Evolutionary conservation across 2,113 vertebrate genomes (phyloP).

Genomic region (Propithecus coquereli): DNA sequence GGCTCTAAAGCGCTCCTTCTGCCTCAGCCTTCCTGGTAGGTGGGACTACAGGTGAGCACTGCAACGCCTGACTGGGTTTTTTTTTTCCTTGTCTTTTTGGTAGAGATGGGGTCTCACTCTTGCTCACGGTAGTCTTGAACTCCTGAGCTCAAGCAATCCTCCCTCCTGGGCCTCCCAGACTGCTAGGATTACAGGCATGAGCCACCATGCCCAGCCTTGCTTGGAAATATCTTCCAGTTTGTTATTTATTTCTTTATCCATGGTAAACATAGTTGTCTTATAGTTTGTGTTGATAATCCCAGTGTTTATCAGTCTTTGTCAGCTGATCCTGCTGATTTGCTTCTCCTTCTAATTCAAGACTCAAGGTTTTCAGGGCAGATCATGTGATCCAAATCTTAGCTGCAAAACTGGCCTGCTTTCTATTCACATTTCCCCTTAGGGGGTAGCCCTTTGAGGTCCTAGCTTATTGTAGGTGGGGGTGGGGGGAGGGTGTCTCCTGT

Average conservation of each 20-base stretch:
- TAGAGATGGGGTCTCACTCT: too few relatives aligned
- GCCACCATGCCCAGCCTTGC: neutral
- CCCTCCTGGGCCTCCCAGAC: too few relatives aligned
- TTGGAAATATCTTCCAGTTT: neutral
- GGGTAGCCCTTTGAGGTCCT: neutral
- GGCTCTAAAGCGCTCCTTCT: too few relatives aligned
- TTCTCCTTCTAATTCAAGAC: conserved; percentile 11
- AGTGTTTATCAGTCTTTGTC: neutral
- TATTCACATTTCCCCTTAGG: neutral
- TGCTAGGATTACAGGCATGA: too few relatives aligned
- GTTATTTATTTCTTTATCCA: conserved; percentile 26
- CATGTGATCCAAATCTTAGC: neutral
- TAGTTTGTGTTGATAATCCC: conserved; percentile 5
- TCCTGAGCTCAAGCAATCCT: too few relatives aligned
- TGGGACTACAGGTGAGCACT: too few relatives aligned
- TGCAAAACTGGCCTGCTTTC: neutral
- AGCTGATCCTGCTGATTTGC: neutral
- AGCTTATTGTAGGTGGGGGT: neutral
- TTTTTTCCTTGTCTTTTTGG: too few relatives aligned
- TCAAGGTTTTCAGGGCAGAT: neutral
- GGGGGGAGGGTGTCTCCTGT: neutral
- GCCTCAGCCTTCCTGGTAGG: too few relatives aligned
- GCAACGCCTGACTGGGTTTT: too few relatives aligned
- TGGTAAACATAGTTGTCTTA: neutral
- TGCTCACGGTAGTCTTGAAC: too few relatives aligned